Evolutionary conservation across 2,797 vertebrate species (phyloP), one percentile per base, ranked within the genome.

Genomic region (Gallinago stenura): DNA sequence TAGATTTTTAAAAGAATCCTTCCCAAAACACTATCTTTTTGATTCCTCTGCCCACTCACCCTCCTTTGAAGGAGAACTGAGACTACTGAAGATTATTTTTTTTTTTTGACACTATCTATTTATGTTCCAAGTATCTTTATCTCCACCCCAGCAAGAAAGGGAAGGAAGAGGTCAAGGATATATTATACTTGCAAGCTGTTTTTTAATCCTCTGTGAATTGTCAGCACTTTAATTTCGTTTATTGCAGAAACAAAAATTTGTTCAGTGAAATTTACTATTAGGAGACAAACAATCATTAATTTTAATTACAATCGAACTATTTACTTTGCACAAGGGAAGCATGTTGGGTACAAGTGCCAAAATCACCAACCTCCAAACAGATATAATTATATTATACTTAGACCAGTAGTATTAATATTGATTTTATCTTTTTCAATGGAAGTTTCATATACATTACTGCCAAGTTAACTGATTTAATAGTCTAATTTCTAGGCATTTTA

Each of bases 141-240:
- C 77, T 91, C 71, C 61, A 90, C n/a, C 58, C 65, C 53, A 94
- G n/a, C 12, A 94, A 85, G 57, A 86, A 96, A 94, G 48, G 37
- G 83, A 96, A 94, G 43, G 50, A 92, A 92, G 73, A 85, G 46
- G 75, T 77, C 88, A 90, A 37, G 39, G 28, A 83, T 69, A n/a
- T 30, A 57, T 43, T 73, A 79, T 8, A 77, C 11, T 78, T 72
- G 15, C 50, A 75, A 91, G 46, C 17, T 70, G 19, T 2, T 75
- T 78, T 80, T 66, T 33, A 81, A 62, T 45, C 71, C 30, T 56
- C 45, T 48, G n/a, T 45, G 84, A 35, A 64, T 26, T 61, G 31
- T 65, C 30, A 69, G 46, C n/a, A 73, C 9, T 88, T 90, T 37
- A n/a, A 35, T 87, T 88, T 48, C 25, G 48, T 80, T 88, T 75